phyloP scores from a whole-genome alignment of 2,888 invertebrate species.

The Ephialtes manifestator region DNA sequence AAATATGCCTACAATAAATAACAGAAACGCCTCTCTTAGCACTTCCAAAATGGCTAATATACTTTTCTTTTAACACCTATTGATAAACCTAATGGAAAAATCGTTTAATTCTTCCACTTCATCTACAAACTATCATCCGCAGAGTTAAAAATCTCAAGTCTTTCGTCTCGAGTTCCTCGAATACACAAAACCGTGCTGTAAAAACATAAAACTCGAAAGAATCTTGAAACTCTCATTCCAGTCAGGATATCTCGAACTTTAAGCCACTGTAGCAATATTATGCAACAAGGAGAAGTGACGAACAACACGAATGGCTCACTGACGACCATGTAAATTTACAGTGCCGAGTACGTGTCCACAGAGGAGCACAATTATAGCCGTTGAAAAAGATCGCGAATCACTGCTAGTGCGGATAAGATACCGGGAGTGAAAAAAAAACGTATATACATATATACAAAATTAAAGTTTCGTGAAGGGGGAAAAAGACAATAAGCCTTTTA shows the following conservation, averaged over 20 bases:
- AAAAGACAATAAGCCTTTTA: conserved; percentile 48
- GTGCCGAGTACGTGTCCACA: conserved; percentile 43
- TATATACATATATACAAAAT: neutral
- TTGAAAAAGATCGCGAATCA: conserved; percentile 58
- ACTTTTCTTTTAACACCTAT: neutral
- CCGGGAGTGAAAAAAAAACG: conserved; percentile 17
- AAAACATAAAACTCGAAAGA: neutral
- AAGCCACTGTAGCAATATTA: conserved; percentile 56
- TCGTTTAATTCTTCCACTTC: neutral
- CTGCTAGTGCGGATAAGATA: conserved; percentile 60
- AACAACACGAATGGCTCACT: conserved; percentile 41
- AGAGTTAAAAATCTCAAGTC: neutral
- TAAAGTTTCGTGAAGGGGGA: conserved; percentile 16
- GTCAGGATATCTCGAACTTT: conserved; percentile 52
- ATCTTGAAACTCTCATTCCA: conserved; percentile 44
- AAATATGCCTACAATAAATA: neutral
- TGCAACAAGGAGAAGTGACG: conserved; percentile 64
- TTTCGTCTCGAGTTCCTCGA: neutral
- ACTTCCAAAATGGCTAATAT: neutral
- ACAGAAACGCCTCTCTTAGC: neutral
- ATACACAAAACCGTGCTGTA: neutral
- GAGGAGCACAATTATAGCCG: conserved; percentile 61
- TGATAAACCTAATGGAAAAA: neutral
- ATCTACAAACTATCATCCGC: neutral
- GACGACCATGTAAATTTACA: conserved; percentile 64